These are phyloP conservation scores for Chiroxiphia lanceolata DNA, from an alignment of 2,797 vertebrate species.

Conservation along the genomic window DNA sequence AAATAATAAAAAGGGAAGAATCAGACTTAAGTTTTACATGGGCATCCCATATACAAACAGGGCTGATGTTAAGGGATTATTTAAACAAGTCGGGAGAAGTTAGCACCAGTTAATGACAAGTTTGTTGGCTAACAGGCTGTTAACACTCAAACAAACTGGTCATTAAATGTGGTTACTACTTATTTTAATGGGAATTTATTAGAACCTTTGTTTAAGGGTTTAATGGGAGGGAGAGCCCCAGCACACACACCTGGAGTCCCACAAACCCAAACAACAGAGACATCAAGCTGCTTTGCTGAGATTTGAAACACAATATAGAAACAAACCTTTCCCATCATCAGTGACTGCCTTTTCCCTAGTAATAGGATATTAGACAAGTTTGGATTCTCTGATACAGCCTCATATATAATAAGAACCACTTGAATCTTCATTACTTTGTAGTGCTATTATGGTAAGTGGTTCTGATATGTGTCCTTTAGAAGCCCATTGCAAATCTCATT, in stretches of 20 bases:
- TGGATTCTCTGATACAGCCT: slow-evolving; percentile 65
- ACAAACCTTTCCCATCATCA: slow-evolving; percentile 31
- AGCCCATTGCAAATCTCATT: slow-evolving; percentile 66
- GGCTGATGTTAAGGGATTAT: slow-evolving; percentile 65
- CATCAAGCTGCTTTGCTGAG: slow-evolving; percentile 25
- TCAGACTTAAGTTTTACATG: background rate
- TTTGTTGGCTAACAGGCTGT: slow-evolving; percentile 82
- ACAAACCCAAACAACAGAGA: slow-evolving; percentile 38
- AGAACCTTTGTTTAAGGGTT: slow-evolving; percentile 68
- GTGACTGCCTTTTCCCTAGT: slow-evolving; percentile 20
- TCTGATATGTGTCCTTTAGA: slow-evolving; percentile 71
- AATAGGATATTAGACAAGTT: slow-evolving; percentile 50
- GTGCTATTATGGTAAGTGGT: slow-evolving; percentile 74
- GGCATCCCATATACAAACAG: slow-evolving; percentile 34
- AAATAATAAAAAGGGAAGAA: slow-evolving; percentile 12
- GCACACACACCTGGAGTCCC: slow-evolving; percentile 52
- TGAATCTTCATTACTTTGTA: slow-evolving; percentile 77
- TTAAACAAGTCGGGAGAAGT: slow-evolving; percentile 71
- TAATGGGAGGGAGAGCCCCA: slow-evolving; percentile 56
- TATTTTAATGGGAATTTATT: slow-evolving; percentile 78
- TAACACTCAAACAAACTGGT: slow-evolving; percentile 81
- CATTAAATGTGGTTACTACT: slow-evolving; percentile 78
- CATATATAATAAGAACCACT: slow-evolving; percentile 74
- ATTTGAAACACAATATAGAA: slow-evolving; percentile 37
- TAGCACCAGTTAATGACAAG: slow-evolving; percentile 80